Evolutionary conservation across 2,888 invertebrate genomes (phyloP).

Genomic region (Merodon equestris): DNA sequence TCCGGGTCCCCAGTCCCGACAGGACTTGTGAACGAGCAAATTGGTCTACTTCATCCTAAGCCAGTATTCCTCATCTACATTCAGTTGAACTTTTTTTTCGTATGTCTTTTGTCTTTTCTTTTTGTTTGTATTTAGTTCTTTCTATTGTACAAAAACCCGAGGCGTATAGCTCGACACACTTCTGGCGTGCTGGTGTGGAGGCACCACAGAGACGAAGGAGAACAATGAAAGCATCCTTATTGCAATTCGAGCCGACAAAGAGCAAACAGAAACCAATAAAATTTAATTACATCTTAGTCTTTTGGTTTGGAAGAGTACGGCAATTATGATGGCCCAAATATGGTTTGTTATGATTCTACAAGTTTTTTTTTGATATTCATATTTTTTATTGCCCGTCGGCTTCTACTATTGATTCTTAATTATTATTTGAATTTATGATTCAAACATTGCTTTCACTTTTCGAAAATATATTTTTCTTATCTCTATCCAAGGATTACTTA

Average conservation of each 20-base stretch:
- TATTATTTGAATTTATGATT: too few relatives aligned
- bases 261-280: conserved; percentile 53
- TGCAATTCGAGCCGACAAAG: too few relatives aligned
- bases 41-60: neutral
- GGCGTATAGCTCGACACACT: conserved; percentile 42
- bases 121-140: neutral
- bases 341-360: too few relatives aligned
- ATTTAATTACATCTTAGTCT: conserved; percentile 64
- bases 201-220: neutral
- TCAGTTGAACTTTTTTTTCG: too few relatives aligned
- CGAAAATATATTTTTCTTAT: too few relatives aligned
- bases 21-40: neutral
- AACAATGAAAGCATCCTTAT: neutral
- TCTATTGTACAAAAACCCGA: conserved; percentile 10
- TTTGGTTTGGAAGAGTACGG: conserved; percentile 60
- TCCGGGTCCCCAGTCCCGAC: neutral
- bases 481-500: too few relatives aligned
- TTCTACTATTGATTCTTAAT: too few relatives aligned
- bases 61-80: too few relatives aligned
- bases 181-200: conserved; percentile 34
- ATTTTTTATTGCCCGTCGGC: too few relatives aligned
- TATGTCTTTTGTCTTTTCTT: too few relatives aligned
- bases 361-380: too few relatives aligned
- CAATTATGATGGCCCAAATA: conserved; percentile 54
- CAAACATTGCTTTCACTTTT: too few relatives aligned